Evolutionary conservation across 1,140 invertebrate genomes (phyloP).

Genomic region (Rhopalosiphum maidis): DNA sequence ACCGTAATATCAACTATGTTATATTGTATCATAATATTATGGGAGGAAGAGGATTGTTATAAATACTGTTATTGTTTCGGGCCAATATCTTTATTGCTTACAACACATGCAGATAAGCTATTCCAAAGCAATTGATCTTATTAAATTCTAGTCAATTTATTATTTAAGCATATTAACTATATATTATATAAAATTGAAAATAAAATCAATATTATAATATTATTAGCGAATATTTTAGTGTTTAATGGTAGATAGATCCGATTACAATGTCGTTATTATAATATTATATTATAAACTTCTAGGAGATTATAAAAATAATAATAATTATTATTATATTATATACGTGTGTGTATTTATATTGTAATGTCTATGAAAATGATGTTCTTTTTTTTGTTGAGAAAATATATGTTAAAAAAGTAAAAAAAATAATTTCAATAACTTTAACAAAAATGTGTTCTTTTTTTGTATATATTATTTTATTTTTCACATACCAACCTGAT

Average conservation of each 20-base stretch:
- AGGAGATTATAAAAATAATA: not conserved
- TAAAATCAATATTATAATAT: not conserved
- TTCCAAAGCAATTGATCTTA: slow-evolving; percentile 49
- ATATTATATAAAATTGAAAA: not conserved
- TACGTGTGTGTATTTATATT: not conserved
- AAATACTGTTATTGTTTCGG: not conserved
- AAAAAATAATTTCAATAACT: not conserved
- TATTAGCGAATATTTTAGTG: slow-evolving; percentile 20
- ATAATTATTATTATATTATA: not conserved
- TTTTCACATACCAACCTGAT: not conserved
- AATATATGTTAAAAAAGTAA: not conserved
- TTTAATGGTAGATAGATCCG: not conserved
- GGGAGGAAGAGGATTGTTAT: not conserved
- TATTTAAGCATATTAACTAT: slow-evolving; percentile 20
- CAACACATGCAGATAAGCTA: not conserved
- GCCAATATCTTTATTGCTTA: slow-evolving; percentile 1
- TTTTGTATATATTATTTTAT: not conserved
- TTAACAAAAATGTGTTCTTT: not conserved
- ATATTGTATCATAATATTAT: not conserved
- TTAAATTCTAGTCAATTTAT: slow-evolving; percentile 49
- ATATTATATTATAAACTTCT: not conserved
- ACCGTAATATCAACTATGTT: not conserved
- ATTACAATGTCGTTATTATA: not conserved
- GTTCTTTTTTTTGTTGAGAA: slow-evolving; percentile 1
- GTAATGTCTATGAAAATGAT: not conserved